Evolutionary conservation across 1,140 invertebrate genomes (phyloP).

Genomic region (Aplysia californica): DNA sequence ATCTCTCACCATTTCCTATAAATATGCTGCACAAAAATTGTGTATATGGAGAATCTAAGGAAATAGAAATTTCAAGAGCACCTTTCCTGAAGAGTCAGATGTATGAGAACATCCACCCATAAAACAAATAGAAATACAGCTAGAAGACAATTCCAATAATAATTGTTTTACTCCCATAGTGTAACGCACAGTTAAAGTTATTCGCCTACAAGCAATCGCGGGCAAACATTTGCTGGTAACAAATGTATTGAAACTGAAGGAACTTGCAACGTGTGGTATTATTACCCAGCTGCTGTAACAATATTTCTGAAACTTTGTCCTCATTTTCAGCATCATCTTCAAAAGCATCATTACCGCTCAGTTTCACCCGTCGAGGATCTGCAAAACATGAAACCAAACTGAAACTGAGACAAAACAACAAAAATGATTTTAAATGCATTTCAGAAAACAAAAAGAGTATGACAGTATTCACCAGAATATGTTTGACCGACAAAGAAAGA

Average conservation of each 20-base stretch:
- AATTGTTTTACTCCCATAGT: neutral
- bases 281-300: slow-evolving; percentile 32
- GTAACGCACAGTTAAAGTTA: no score
- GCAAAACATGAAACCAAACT: neutral
- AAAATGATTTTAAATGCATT: no score
- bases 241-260: neutral
- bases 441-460: no score
- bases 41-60: no score
- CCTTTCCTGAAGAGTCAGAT: no score
- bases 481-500: no score
- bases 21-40: no score
- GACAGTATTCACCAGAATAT: no score
- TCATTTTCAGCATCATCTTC: slow-evolving; percentile 29
- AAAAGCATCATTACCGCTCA: no score
- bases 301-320: slow-evolving; percentile 17
- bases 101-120: neutral
- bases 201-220: neutral
- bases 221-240: neutral
- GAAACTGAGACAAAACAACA: neutral
- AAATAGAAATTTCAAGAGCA: no score
- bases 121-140: neutral
- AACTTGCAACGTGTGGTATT: neutral
- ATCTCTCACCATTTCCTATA: no score
- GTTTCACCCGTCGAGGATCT: no score
- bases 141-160: neutral